phyloP scores from a whole-genome alignment of 2,888 invertebrate species.

The Drosophila kuntzei region DNA sequence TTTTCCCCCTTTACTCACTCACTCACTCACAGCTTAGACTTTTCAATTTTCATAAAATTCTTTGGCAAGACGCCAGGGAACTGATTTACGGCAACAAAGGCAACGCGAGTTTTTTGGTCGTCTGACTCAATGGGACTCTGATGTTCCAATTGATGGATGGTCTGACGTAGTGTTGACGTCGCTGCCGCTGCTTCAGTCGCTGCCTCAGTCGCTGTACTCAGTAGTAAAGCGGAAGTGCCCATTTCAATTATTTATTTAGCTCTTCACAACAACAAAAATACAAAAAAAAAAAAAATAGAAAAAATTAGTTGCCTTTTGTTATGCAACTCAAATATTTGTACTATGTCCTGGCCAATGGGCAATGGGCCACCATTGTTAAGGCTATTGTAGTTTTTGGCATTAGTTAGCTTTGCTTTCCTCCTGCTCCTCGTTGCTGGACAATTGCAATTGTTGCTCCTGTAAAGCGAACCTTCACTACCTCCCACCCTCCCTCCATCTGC shows the following conservation, averaged over 20 bases:
- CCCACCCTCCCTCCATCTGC: not conserved
- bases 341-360: constrained; percentile 40
- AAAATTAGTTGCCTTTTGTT: constrained; percentile 76
- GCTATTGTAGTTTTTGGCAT: constrained; percentile 61
- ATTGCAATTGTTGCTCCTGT: constrained; percentile 76
- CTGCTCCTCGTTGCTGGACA: constrained; percentile 53
- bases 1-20: constrained; percentile 20
- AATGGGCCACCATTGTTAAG: constrained; percentile 52
- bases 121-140: constrained; percentile 65
- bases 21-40: constrained; percentile 57
- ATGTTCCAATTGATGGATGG: constrained; percentile 71
- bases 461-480: constrained; percentile 4
- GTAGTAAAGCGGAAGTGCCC: constrained; percentile 69
- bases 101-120: constrained; percentile 13
- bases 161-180: constrained; percentile 53
- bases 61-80: constrained; percentile 70
- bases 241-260: constrained; percentile 78
- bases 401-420: constrained; percentile 38
- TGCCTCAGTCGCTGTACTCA: constrained; percentile 16
- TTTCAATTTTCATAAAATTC: constrained; percentile 77
- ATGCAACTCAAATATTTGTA: constrained; percentile 68
- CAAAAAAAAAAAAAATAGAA: too few species aligned
- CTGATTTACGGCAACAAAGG: constrained; percentile 76
- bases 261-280: constrained; percentile 43
- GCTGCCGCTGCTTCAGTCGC: not conserved